Conservation (phyloP, 2,113 vertebrate genomes). For the Trinectes maculatus region DNA sequence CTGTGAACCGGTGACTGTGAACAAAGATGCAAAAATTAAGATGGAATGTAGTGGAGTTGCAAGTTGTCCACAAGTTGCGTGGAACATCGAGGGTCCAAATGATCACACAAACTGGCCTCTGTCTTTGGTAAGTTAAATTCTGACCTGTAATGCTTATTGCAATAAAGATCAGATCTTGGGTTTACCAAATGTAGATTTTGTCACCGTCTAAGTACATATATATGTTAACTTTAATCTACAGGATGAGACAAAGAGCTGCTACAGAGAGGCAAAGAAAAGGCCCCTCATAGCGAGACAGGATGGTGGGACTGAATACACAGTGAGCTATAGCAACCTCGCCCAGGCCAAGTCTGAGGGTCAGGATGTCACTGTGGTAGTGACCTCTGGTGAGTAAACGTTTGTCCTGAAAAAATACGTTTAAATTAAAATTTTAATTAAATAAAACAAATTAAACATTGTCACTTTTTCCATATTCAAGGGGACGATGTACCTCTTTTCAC, state of each 20-base stretch:
- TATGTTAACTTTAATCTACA: slow-evolving; percentile 20
- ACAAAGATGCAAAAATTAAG: slow-evolving; percentile 32
- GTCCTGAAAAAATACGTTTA: too few species aligned
- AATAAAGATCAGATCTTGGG: neutral
- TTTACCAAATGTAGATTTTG: neutral
- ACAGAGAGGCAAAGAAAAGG: neutral
- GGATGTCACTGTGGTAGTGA: slow-evolving; percentile 60
- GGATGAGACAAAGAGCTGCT: slow-evolving; percentile 46
- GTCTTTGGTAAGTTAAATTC: slow-evolving; percentile 59
- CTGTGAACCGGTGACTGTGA: slow-evolving; percentile 2
- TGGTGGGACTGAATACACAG: slow-evolving; percentile 21
- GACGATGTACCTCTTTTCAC: neutral
- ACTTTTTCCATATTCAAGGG: neutral
- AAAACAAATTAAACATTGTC: neutral
- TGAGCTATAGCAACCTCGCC: neutral
- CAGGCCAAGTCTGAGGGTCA: accelerated
- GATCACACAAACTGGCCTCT: accelerated
- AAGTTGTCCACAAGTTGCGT: slow-evolving; percentile 60
- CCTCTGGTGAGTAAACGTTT: slow-evolving; percentile 45
- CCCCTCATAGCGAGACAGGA: slow-evolving; percentile 1
- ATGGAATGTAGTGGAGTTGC: slow-evolving; percentile 20
- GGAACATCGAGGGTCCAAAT: slow-evolving; percentile 57
- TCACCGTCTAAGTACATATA: neutral
- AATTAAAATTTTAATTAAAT: neutral
- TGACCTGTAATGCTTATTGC: neutral